Conservation (phyloP, 2,113 vertebrate genomes). For the Ivindomyrus marchei region DNA sequence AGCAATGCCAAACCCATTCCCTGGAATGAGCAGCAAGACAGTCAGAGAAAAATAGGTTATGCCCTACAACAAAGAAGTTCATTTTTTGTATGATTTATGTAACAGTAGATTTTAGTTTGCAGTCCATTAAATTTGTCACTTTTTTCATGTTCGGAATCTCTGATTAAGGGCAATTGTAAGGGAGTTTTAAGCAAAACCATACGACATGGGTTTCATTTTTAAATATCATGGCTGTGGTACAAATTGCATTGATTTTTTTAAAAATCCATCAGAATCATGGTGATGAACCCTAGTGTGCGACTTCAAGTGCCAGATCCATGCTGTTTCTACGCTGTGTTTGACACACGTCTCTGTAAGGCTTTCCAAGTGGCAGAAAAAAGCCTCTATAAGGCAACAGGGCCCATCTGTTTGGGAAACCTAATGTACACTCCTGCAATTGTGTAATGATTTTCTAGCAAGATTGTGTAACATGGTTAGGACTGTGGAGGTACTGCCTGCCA, state of each 20-base stretch:
- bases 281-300: too few relatives aligned
- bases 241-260: background rate
- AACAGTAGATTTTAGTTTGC: background rate
- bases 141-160: background rate
- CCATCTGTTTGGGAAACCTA: slow-evolving; percentile 43
- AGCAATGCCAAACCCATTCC: background rate
- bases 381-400: slow-evolving; percentile 36
- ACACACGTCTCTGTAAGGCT: slow-evolving; percentile 46
- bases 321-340: slow-evolving; percentile 44
- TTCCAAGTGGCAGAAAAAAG: slow-evolving; percentile 31
- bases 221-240: background rate
- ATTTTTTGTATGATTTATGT: background rate
- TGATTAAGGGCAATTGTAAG: background rate
- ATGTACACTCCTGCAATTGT: slow-evolving; percentile 40
- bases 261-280: background rate
- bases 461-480: slow-evolving; percentile 51
- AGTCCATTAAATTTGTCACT: background rate
- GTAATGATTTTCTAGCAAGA: slow-evolving; percentile 54
- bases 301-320: slow-evolving; percentile 21
- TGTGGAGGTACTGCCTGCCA: slow-evolving; percentile 45
- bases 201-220: background rate
- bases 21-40: background rate
- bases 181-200: background rate
- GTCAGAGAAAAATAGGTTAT: background rate
- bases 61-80: background rate